Evolutionary conservation across 2,113 vertebrate genomes (phyloP).

Genomic region (Plecturocebus donacophilus): DNA sequence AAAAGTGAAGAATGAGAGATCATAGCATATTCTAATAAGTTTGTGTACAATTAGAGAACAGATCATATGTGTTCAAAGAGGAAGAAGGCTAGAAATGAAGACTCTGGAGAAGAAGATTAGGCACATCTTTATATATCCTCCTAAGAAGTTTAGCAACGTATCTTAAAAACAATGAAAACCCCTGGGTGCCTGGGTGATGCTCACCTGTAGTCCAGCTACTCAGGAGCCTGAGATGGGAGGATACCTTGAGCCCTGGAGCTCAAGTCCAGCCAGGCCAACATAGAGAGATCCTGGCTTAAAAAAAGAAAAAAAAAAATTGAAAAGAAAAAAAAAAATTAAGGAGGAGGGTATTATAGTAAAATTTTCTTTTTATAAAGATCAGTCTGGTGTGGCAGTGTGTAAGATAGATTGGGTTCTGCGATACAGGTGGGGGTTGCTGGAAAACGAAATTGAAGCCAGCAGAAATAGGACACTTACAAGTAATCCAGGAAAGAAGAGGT

Average conservation of each 20-base stretch:
- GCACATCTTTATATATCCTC: background rate
- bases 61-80: background rate
- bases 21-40: background rate
- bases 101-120: background rate
- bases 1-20: background rate
- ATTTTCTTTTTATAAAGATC: background rate
- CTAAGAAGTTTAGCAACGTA: background rate
- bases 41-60: background rate
- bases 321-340: background rate
- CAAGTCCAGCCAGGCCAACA: background rate
- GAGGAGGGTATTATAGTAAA: background rate
- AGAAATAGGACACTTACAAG: background rate
- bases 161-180: background rate
- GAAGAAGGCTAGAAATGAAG: background rate
- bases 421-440: background rate
- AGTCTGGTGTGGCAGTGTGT: background rate
- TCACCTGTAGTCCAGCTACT: background rate
- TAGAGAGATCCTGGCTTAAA: background rate
- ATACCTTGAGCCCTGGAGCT: background rate
- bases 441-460: background rate
- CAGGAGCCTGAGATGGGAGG: background rate
- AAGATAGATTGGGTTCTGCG: background rate
- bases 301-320: background rate
- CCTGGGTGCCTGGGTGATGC: background rate
- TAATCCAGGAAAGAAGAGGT: constrained; percentile 2